A percentile compares a stretch with the other conserved stretches of the same genome.
Conservation (phyloP, 2,113 vertebrate species). For the Lagopus leucura region DNA sequence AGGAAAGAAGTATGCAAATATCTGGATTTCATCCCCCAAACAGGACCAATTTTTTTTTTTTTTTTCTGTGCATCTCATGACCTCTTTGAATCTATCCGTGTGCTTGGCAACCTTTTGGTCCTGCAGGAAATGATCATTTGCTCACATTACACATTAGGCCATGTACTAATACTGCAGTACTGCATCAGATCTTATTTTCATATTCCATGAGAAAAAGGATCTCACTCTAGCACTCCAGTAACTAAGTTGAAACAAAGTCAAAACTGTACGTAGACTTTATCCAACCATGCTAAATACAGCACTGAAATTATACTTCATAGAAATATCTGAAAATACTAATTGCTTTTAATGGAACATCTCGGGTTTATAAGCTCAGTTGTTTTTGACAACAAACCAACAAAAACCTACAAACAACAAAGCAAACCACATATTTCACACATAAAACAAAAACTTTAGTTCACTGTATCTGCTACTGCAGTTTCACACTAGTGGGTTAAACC, state of each 20-base stretch:
- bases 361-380: background rate
- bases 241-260: conserved; percentile 44
- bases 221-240: background rate
- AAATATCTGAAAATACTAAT: conserved; percentile 61
- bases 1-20: background rate
- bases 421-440: background rate
- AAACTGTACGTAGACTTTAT: conserved; percentile 45
- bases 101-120: background rate
- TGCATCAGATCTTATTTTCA: background rate
- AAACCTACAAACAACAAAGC: background rate
- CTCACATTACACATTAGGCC: background rate
- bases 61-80: background rate
- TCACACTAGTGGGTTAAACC: background rate
- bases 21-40: background rate
- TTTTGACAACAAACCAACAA: background rate
- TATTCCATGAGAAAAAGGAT: conserved; percentile 24
- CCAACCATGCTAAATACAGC: conserved; percentile 14
- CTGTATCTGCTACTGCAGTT: conserved; percentile 27
- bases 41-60: background rate
- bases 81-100: background rate
- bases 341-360: background rate
- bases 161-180: background rate
- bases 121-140: background rate
- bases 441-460: background rate
- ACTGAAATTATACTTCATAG: conserved; percentile 3